Percentiles rank a stretch among this genome's conserved stretches.
Evolutionary conservation across 2,113 vertebrate genomes (phyloP).

Genomic region (Heloderma charlesbogerti): DNA sequence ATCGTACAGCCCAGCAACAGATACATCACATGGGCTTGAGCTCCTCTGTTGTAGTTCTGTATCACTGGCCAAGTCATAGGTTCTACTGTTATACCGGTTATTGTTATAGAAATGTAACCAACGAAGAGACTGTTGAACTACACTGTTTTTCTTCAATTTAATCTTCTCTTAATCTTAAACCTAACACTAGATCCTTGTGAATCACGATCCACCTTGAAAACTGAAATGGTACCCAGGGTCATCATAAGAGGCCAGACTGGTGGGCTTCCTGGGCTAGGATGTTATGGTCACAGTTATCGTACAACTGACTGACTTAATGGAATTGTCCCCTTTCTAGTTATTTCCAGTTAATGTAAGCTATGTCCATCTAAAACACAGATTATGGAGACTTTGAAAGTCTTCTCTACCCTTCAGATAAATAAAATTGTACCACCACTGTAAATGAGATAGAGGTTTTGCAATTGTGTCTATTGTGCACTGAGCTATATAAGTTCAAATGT

Average conservation of each 20-base stretch:
- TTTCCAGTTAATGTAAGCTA: background rate
- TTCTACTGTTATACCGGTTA: background rate
- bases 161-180: background rate
- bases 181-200: background rate
- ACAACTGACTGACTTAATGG: too few species aligned
- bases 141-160: background rate
- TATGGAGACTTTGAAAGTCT: background rate
- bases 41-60: background rate
- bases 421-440: background rate
- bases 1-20: background rate
- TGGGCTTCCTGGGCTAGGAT: background rate
- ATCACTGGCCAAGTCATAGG: background rate
- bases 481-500: constrained; percentile 2
- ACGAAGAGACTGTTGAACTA: background rate
- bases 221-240: background rate
- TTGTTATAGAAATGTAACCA: constrained; percentile 4
- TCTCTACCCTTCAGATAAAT: background rate
- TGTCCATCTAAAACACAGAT: background rate
- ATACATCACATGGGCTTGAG: background rate
- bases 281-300: background rate
- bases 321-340: background rate
- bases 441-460: background rate
- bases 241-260: background rate
- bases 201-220: background rate
- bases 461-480: background rate